Evolutionary conservation across 2,113 vertebrate species (phyloP).

Genomic region (Oplegnathus fasciatus): DNA sequence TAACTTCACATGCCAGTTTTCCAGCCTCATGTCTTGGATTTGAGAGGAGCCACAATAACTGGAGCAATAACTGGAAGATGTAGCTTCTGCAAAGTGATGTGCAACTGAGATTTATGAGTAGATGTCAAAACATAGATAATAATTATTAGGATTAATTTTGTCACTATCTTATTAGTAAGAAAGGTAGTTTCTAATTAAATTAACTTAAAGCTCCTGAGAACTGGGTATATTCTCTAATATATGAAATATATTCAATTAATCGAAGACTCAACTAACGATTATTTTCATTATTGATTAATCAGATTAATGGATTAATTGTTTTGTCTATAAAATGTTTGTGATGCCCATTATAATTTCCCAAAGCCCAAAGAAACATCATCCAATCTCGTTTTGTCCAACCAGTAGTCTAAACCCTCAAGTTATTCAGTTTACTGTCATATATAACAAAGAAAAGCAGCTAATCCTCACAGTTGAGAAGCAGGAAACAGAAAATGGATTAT

Average conservation of each 20-base stretch:
- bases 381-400: background rate
- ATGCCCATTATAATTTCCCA: too few species aligned
- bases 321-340: background rate
- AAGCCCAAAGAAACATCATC: background rate
- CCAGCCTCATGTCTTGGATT: constrained; percentile 38
- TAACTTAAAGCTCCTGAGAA: background rate
- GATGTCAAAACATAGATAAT: background rate
- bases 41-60: constrained; percentile 5
- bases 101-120: background rate
- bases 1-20: constrained; percentile 21
- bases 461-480: too few species aligned
- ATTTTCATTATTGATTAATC: background rate
- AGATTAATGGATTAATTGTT: background rate
- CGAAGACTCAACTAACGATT: background rate
- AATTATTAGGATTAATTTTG: background rate
- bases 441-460: too few species aligned
- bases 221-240: background rate
- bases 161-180: background rate
- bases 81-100: background rate
- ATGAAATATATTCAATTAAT: background rate
- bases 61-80: constrained; percentile 6
- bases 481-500: too few species aligned
- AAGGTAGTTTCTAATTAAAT: background rate
- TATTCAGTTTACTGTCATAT: too few species aligned
- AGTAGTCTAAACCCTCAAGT: background rate